Percentiles rank a stretch among this genome's conserved stretches.
Evolutionary conservation across 1,140 invertebrate species (phyloP).

Genomic region (Cataglyphis hispanica): DNA sequence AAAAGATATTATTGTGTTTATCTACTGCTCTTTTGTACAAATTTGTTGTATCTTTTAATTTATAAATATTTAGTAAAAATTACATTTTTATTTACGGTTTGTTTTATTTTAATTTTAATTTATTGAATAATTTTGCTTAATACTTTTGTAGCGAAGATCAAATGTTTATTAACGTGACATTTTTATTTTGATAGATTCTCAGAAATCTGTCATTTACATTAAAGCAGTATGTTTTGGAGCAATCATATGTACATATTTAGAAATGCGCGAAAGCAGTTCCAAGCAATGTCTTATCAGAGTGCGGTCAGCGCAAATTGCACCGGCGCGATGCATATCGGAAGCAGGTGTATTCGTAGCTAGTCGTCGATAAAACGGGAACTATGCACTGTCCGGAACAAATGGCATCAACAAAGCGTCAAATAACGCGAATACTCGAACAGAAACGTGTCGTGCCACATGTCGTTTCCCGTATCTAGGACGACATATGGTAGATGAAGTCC

Average conservation of each 20-base stretch:
- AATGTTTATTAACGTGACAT: background rate
- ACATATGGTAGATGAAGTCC: slow-evolving; percentile 27
- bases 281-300: background rate
- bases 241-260: slow-evolving; percentile 11
- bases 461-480: slow-evolving; percentile 36
- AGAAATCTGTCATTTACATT: background rate
- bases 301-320: slow-evolving; percentile 26
- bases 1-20: background rate
- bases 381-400: slow-evolving; percentile 34
- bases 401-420: slow-evolving; percentile 37
- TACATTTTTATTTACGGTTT: background rate
- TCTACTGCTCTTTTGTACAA: background rate
- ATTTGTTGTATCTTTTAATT: background rate
- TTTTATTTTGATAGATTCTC: background rate
- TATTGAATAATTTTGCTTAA: background rate
- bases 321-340: slow-evolving; percentile 26
- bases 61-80: background rate
- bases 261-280: slow-evolving; percentile 5
- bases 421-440: slow-evolving; percentile 20
- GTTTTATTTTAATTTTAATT: background rate
- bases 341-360: slow-evolving; percentile 30
- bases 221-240: background rate
- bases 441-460: slow-evolving; percentile 28
- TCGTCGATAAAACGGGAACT: slow-evolving; percentile 16
- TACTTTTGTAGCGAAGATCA: background rate